Evolutionary conservation across 2,888 invertebrate genomes (phyloP).

Genomic region (Stenodera caucasica): DNA sequence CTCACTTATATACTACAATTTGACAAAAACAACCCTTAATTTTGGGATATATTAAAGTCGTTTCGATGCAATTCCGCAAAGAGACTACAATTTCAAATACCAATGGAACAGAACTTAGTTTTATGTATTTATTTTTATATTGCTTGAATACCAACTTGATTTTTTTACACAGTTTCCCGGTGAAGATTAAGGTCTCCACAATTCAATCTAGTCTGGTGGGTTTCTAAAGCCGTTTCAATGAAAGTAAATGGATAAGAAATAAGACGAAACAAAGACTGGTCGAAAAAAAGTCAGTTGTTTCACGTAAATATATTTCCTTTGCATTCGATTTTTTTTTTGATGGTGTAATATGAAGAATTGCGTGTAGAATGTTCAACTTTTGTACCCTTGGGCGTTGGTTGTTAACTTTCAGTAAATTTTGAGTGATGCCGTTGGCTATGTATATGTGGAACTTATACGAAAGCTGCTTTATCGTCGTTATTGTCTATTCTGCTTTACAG

Average conservation of each 20-base stretch:
- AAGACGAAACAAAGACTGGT: not conserved
- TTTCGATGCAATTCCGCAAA: not conserved
- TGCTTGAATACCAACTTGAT: not conserved
- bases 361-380: constrained; percentile 17
- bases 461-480: constrained; percentile 31
- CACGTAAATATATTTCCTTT: not conserved
- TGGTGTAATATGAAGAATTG: constrained; percentile 17
- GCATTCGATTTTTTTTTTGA: not conserved
- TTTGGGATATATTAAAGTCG: not conserved
- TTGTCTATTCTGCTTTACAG: constrained; percentile 6
- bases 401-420: constrained; percentile 27
- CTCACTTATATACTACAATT: not conserved
- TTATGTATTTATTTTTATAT: not conserved
- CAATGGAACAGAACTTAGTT: not conserved
- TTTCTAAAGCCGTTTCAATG: not conserved
- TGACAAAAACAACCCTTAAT: not conserved
- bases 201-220: not conserved
- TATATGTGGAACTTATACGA: constrained; percentile 40
- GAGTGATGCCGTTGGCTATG: constrained; percentile 18
- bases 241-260: not conserved
- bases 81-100: not conserved
- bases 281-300: not conserved
- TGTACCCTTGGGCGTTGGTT: constrained; percentile 1
- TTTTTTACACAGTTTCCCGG: not conserved
- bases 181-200: not conserved